phyloP scores from a whole-genome alignment of 2,797 vertebrate genomes.

The Pelochelys cantorii region DNA sequence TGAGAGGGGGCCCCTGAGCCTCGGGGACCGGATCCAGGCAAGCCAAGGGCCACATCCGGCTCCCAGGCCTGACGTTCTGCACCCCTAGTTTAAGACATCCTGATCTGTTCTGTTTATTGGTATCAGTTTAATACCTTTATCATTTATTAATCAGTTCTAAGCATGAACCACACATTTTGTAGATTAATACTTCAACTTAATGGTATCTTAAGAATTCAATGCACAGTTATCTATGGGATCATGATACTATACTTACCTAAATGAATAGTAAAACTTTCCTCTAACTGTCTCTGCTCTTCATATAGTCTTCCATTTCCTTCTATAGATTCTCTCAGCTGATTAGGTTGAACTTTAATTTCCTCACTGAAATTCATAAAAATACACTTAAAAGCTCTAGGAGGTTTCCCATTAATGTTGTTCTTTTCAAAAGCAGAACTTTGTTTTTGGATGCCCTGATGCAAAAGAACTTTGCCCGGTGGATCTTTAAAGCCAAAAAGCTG shows the following conservation, averaged over 20 bases:
- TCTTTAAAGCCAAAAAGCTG: neutral
- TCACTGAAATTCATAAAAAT: constrained; percentile 83
- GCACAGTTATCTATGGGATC: neutral
- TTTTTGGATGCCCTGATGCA: neutral
- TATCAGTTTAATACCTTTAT: neutral
- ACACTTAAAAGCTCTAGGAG: neutral
- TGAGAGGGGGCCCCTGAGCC: too few relatives aligned
- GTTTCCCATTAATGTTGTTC: neutral
- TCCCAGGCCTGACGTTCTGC: too few relatives aligned
- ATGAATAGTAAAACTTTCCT: constrained; percentile 99
- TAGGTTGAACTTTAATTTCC: constrained; percentile 95
- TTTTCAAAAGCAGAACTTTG: neutral
- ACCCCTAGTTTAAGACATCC: too few relatives aligned
- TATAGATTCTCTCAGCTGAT: constrained; percentile 87
- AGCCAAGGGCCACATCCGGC: too few relatives aligned
- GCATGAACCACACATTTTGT: neutral
- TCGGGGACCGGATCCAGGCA: too few relatives aligned
- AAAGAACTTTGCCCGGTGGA: neutral
- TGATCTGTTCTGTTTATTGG: too few relatives aligned
- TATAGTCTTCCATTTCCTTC: constrained; percentile 88
- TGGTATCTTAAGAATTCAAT: neutral
- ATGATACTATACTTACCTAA: constrained; percentile 83
- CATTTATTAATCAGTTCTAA: neutral
- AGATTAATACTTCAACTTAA: neutral
- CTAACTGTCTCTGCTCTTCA: constrained; percentile 94